These are phyloP conservation scores for Drosophila macrospina DNA, from an alignment of 2,888 invertebrate genomes.

Conservation along the genomic window DNA sequence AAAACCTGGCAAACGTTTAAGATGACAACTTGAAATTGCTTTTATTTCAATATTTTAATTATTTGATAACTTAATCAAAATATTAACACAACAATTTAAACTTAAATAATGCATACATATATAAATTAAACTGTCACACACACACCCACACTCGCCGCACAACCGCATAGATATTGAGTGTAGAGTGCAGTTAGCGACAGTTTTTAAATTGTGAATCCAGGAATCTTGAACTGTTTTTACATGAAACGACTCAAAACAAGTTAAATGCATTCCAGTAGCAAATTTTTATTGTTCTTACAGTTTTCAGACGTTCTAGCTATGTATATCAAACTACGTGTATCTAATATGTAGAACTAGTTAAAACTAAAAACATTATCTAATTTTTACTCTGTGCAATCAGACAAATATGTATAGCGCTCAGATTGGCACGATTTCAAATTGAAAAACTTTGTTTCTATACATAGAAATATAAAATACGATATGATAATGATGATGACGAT, in stretches of 20 bases:
- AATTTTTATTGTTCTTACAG: conserved; percentile 61
- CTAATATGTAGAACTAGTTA: conserved; percentile 45
- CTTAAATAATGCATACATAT: conserved; percentile 1
- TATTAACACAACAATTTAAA: conserved; percentile 23
- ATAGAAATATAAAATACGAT: conserved; percentile 34
- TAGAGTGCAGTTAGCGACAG: conserved; percentile 10
- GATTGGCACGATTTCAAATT: conserved; percentile 36
- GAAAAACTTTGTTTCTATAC: conserved; percentile 38
- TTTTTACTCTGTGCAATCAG: conserved; percentile 49
- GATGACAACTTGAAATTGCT: conserved; percentile 21
- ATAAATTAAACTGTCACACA: no score
- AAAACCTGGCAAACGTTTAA: neutral
- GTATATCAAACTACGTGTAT: conserved; percentile 27
- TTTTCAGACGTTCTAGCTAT: conserved; percentile 54
- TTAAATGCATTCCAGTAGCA: conserved; percentile 75
- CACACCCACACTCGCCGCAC: conserved; percentile 17
- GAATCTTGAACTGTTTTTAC: conserved; percentile 28
- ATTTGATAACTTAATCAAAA: conserved; percentile 50
- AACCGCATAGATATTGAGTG: conserved; percentile 12
- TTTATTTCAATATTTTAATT: conserved; percentile 28
- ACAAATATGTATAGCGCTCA: conserved; percentile 36
- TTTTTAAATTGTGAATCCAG: conserved; percentile 20
- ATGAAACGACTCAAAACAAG: conserved; percentile 30
- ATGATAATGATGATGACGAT: conserved; percentile 34
- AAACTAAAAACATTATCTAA: conserved; percentile 16